These are phyloP conservation scores for Scleropages formosus DNA, from an alignment of 2,797 vertebrate species.

Conservation along the genomic window DNA sequence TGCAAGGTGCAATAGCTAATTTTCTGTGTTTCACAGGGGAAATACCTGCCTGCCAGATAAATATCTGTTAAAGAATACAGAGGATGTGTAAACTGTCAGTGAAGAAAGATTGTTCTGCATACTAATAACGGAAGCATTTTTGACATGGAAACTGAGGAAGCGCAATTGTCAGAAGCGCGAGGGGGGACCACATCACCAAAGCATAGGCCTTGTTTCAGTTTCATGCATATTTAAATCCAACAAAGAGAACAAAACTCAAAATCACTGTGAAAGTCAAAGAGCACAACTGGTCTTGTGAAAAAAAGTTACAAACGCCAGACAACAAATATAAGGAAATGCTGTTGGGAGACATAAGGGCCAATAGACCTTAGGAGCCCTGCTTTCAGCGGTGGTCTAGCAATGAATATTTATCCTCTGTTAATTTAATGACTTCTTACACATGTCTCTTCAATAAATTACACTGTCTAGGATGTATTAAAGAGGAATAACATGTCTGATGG, in stretches of 20 bases:
- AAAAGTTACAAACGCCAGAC: not conserved
- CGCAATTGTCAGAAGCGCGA: slow-evolving; percentile 51
- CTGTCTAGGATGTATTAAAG: not conserved
- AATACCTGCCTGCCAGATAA: too few species aligned
- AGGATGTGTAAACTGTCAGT: too few species aligned
- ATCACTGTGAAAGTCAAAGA: not conserved
- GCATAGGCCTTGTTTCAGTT: slow-evolving; percentile 53
- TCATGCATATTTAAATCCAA: slow-evolving; percentile 68
- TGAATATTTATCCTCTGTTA: not conserved
- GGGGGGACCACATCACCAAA: slow-evolving; percentile 62
- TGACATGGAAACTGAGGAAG: slow-evolving; percentile 47
- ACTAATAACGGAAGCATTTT: too few species aligned
- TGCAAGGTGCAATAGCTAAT: too few species aligned
- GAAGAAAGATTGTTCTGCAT: too few species aligned
- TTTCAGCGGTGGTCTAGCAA: not conserved
- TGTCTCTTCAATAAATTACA: slow-evolving; percentile 13
- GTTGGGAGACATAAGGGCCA: not conserved
- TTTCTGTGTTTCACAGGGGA: too few species aligned
- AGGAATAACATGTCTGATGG: not conserved
- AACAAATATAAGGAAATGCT: not conserved
- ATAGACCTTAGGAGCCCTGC: not conserved
- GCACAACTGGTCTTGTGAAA: not conserved
- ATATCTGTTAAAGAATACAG: too few species aligned
- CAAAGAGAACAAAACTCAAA: slow-evolving; percentile 7
- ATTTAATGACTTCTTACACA: slow-evolving; percentile 5